These are phyloP conservation scores for Nannoperca australis DNA, from an alignment of 2,797 vertebrate species.

Conservation along the genomic window DNA sequence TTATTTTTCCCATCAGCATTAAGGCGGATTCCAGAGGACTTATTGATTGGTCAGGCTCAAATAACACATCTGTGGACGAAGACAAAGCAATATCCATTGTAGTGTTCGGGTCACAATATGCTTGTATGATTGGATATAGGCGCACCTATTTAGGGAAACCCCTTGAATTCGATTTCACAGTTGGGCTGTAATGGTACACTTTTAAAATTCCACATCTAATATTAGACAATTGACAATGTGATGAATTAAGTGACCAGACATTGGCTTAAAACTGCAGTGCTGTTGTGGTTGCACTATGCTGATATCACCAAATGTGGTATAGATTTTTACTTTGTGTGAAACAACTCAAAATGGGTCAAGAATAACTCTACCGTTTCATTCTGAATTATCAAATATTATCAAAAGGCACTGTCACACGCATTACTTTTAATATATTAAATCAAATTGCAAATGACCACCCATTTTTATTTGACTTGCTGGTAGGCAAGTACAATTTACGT, in stretches of 20 bases:
- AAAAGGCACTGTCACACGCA: neutral
- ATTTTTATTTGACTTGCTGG: neutral
- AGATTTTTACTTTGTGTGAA: neutral
- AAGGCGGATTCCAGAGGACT: constrained; percentile 82
- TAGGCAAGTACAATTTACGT: neutral
- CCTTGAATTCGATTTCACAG: neutral
- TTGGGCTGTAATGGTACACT: neutral
- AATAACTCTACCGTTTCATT: neutral
- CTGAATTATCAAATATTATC: too few relatives aligned
- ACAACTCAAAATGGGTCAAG: neutral
- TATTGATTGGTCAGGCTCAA: constrained; percentile 53
- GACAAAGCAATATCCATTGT: neutral
- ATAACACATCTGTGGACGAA: constrained; percentile 60
- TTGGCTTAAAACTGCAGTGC: neutral
- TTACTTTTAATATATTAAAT: neutral
- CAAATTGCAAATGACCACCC: neutral
- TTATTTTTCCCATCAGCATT: constrained; percentile 65
- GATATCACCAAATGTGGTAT: neutral
- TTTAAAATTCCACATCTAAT: neutral
- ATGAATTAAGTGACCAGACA: neutral
- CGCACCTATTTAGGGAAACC: neutral
- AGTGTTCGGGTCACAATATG: neutral
- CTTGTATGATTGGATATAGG: neutral
- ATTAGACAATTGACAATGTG: neutral
- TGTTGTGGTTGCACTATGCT: neutral